Evolutionary conservation across 2,888 invertebrate species (phyloP).

Genomic region (Sphecodes monilicornis): DNA sequence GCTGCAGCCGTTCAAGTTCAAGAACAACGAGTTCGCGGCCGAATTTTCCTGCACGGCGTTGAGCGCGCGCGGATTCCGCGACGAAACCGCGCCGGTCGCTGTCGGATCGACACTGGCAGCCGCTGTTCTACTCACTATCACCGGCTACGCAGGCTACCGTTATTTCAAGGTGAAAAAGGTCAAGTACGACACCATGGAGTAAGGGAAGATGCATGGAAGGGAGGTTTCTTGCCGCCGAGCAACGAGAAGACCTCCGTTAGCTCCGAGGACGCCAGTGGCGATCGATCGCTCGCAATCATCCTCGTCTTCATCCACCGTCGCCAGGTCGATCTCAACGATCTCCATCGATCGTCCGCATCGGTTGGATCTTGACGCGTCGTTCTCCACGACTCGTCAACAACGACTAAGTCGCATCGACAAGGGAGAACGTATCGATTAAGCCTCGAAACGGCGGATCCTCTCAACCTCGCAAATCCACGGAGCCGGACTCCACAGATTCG

Average conservation of each 20-base stretch:
- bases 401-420: neutral
- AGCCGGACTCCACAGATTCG: neutral
- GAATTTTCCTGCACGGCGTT: constrained; percentile 88
- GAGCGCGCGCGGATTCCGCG: constrained; percentile 86
- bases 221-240: neutral
- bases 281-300: neutral
- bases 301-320: neutral
- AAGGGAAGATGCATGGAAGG: constrained; percentile 73
- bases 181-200: constrained; percentile 96
- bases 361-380: neutral
- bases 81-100: constrained; percentile 94
- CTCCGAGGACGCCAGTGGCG: neutral
- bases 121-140: constrained; percentile 92
- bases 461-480: neutral
- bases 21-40: constrained; percentile 89
- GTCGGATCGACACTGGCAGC: constrained; percentile 94
- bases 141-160: constrained; percentile 94
- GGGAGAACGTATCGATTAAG: neutral
- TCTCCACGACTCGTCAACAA: neutral
- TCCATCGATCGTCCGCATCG: neutral
- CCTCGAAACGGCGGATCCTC: neutral
- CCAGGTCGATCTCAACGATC: neutral
- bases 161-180: constrained; percentile 96
- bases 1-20: constrained; percentile 95
- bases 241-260: neutral